Base-by-base conservation (phyloP, 2,888 invertebrate species). In the Troglohyphantes excavatus region DNA sequence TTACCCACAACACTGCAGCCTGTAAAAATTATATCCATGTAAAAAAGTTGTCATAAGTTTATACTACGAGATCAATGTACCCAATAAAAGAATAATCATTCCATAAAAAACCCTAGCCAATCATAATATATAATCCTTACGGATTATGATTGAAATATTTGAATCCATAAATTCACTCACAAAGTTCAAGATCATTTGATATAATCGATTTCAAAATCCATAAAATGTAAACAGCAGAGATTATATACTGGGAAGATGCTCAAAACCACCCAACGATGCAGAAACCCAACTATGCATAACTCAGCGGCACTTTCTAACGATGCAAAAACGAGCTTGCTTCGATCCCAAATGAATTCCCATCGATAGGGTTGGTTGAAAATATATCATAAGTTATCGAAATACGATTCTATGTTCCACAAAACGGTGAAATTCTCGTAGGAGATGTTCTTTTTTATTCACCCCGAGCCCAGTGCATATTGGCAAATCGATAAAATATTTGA, bases 401-500 rank as follows among this genome's bases (percentile, higher is more conserved):
- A 29, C 68, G 68, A 68, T 68, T 68, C 33, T 17, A 65, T 33
- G 68, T 29, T 33, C 21, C 21, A 68, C 33, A 68, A 68, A 68
- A 29, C n/a, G 11, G 6, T 21, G 53, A n/a, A 21, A 73, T n/a
- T 13, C 13, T 43, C 73, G 21, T 43, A 17, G 43, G 46, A 73
- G 43, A 17, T 17, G 27, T 65, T 65, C 65, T 65, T 65, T 65
- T 65, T 23, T 9, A 53, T 53, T 53, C 53, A 33, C 9, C 9
- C 33, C 33, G 9, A 33, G 9, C 65, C 6, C 13, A 26, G 27
- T 27, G 9, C 26, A 65, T 65, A 68, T 68, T n/a, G 68, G 68
- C n/a, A 33, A 68, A 68, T 68, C 68, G 68, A 68, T 68, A 68
- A 33, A 33, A 33, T 26, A 68, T 68, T 68, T 68, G 68, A 33